phyloP scores from a whole-genome alignment of 2,888 invertebrate genomes.

The Enoplolaimus lenunculus region DNA sequence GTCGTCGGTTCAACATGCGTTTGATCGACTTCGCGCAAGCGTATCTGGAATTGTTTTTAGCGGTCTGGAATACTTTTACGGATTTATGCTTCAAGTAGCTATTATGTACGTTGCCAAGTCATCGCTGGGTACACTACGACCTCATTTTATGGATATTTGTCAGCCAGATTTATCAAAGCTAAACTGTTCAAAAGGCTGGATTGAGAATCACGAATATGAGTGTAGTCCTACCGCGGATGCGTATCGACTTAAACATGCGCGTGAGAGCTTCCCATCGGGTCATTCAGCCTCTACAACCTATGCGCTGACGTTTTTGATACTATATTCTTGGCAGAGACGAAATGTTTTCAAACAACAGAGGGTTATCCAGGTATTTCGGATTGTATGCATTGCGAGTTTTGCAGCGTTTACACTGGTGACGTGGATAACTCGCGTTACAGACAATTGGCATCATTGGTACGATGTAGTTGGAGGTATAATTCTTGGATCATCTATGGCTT shows the following conservation, averaged over 20 bases:
- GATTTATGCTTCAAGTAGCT: conserved; percentile 8
- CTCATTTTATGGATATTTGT: conserved; percentile 83
- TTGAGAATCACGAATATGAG: not conserved
- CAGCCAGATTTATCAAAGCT: conserved; percentile 48
- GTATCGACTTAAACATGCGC: conserved; percentile 32
- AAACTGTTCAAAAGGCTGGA: conserved; percentile 23
- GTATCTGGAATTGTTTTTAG: too few species aligned
- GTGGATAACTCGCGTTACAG: conserved; percentile 34
- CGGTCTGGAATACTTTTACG: conserved; percentile 18
- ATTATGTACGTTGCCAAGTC: conserved; percentile 84
- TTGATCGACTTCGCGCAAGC: too few species aligned
- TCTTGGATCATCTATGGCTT: conserved; percentile 24
- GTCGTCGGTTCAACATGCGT: too few species aligned
- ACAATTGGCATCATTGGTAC: conserved; percentile 36
- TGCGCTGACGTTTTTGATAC: conserved; percentile 30
- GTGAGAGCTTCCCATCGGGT: conserved; percentile 39
- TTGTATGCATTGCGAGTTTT: conserved; percentile 21
- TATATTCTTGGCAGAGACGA: conserved; percentile 25
- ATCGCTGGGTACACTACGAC: conserved; percentile 74
- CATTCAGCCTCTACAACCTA: conserved; percentile 40
- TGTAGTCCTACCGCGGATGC: too few species aligned
- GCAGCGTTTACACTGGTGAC: conserved; percentile 26
- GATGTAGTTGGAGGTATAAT: conserved; percentile 33
- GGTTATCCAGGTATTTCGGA: not conserved
- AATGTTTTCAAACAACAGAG: not conserved